Evolutionary conservation across 2,888 invertebrate genomes (phyloP), one percentile per base, ranked within the genome.

Genomic region (Heliconius ethilla): DNA sequence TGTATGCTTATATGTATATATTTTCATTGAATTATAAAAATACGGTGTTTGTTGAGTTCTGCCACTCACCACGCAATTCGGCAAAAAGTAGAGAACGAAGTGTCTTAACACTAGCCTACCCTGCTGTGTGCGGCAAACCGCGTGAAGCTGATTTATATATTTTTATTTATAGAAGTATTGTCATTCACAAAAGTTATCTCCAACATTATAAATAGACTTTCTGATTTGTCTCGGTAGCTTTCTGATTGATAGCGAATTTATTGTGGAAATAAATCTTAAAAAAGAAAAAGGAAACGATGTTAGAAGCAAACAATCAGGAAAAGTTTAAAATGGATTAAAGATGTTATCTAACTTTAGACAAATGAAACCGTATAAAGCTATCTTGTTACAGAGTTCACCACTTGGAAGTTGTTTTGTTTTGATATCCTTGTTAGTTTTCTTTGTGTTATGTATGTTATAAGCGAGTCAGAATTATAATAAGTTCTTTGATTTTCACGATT

Each of bases 251-350:
- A 40, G 25, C 15, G 40, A 27, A 25, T 15, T 69, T 18, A 6
- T 69, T 45, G 15, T 40, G 15, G 9, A 40, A 40, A 40, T 40
- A 40, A 22, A 40, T 5, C 37, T 37, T 15, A 40, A 3, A 25
- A 13, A 18, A 15, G 13, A 40, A 69, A 25, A 69, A 40, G 37
- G 11, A 15, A 25, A n/a, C 40, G 40, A 69, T n/a, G 13, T 40
- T 7, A 25, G 5, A 25, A n/a, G 10, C 40, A n/a, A 45, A 40
- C 69, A 69, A 45, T 40, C 25, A 69, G 3, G 15, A 40, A 40
- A 69, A 69, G 25, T 69, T 45, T 69, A 67, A 27, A 63, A 67
- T 25, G 11, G 40, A 69, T 69, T 67, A 67, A n/a, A 67, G 67
- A 67, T 13, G 40, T 40, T 45, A 45, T 69, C 40, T 69, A 69